Percentiles rank a stretch among this genome's conserved stretches.
phyloP scores from a whole-genome alignment of 2,888 invertebrate genomes.

The Deroplatys truncata region DNA sequence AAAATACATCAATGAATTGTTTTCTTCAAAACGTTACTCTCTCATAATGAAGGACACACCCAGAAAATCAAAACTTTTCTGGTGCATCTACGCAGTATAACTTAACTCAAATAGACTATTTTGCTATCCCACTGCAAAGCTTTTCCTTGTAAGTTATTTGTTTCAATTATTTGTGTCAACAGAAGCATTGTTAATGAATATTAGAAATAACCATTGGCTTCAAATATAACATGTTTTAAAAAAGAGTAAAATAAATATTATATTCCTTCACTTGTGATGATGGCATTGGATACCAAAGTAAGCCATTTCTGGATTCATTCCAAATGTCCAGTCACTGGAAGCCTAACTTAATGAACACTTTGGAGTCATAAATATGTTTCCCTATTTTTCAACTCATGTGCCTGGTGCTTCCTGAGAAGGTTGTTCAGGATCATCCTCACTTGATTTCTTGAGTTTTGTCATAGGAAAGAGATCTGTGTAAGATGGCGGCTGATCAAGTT shows the following conservation, averaged over 20 bases:
- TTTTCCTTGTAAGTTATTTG: background rate
- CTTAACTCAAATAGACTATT: background rate
- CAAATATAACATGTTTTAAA: background rate
- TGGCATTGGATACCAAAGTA: background rate
- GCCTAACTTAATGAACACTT: background rate
- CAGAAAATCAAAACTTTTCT: no score
- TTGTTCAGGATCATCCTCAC: background rate
- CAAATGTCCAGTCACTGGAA: background rate
- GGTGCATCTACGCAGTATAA: background rate
- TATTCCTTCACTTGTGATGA: background rate
- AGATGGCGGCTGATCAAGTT: conserved; percentile 23
- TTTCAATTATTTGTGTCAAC: background rate
- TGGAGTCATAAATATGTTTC: background rate
- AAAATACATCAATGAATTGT: no score
- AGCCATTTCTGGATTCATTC: background rate
- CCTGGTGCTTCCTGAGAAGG: background rate
- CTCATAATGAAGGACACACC: no score
- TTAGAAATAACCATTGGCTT: background rate
- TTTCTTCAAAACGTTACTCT: no score
- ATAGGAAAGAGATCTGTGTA: conserved; percentile 19
- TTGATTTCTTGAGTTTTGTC: background rate
- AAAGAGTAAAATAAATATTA: background rate
- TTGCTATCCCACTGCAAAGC: background rate
- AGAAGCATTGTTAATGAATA: background rate
- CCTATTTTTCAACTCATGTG: background rate